Evolutionary conservation across 2,888 invertebrate species (phyloP).

Genomic region (Campoplex capitator): DNA sequence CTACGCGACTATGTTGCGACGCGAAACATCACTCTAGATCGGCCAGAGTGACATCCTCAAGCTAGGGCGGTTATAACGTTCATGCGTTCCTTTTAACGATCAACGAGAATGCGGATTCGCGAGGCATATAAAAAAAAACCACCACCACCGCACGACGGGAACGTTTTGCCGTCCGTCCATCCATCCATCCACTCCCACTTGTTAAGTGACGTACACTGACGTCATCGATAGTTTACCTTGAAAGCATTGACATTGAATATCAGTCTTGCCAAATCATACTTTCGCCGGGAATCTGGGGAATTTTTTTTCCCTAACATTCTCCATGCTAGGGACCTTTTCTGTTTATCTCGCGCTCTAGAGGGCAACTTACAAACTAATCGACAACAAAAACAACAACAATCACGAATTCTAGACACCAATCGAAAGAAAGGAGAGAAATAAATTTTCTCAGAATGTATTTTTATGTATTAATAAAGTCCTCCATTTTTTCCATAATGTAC

Average conservation of each 20-base stretch:
- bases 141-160: slow-evolving; percentile 69
- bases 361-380: background rate
- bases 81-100: slow-evolving; percentile 67
- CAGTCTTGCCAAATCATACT: slow-evolving; percentile 76
- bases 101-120: slow-evolving; percentile 78
- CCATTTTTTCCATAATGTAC: background rate
- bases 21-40: slow-evolving; percentile 40
- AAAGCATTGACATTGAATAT: slow-evolving; percentile 83
- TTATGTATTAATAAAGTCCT: background rate
- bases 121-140: slow-evolving; percentile 69
- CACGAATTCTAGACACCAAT: background rate
- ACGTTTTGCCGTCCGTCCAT: slow-evolving; percentile 74
- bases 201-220: slow-evolving; percentile 84
- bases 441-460: background rate
- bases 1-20: slow-evolving; percentile 27
- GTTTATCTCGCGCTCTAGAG: background rate
- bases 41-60: slow-evolving; percentile 36
- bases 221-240: slow-evolving; percentile 85
- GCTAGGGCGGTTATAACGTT: slow-evolving; percentile 6
- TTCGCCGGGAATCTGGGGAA: slow-evolving; percentile 35
- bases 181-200: slow-evolving; percentile 84
- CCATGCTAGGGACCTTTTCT: background rate
- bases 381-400: too few relatives aligned
- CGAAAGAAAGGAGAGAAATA: background rate
- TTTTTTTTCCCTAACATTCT: slow-evolving; percentile 10